Conservation (phyloP, 2,888 invertebrate species). For the Tenthredo amoena region DNA sequence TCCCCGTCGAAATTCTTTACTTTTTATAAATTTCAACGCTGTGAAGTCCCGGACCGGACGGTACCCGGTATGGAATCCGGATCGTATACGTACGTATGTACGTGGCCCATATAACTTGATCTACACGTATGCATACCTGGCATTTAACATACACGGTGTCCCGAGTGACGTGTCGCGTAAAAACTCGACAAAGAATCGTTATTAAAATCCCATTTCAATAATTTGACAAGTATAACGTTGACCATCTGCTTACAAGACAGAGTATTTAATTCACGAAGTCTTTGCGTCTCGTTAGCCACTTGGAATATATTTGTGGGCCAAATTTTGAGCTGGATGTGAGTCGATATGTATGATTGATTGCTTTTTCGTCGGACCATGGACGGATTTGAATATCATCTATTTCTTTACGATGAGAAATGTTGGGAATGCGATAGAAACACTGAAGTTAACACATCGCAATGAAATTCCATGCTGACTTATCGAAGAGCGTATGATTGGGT, state of each 20-base stretch:
- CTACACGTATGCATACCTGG: background rate
- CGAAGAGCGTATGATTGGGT: background rate
- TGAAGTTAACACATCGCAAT: background rate
- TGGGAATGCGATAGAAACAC: background rate
- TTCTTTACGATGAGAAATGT: background rate
- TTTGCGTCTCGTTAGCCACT: constrained; percentile 4
- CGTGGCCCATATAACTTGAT: background rate
- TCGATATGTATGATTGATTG: constrained; percentile 10
- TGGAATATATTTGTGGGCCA: background rate
- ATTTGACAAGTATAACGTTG: background rate
- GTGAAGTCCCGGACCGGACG: background rate
- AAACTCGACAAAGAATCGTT: background rate
- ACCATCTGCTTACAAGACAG: background rate
- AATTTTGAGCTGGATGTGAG: background rate
- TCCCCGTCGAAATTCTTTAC: constrained; percentile 46
- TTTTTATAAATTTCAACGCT: constrained; percentile 14
- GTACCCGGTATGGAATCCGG: constrained; percentile 34
- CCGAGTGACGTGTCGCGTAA: background rate
- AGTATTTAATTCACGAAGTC: background rate
- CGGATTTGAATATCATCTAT: background rate
- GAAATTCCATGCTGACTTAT: background rate
- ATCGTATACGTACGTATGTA: background rate
- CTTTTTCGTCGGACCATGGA: background rate
- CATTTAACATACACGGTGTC: constrained; percentile 26
- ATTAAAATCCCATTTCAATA: background rate